Base-by-base conservation (phyloP, 2,888 invertebrate genomes). In the Sinodicranocentrus sp. region DNA sequence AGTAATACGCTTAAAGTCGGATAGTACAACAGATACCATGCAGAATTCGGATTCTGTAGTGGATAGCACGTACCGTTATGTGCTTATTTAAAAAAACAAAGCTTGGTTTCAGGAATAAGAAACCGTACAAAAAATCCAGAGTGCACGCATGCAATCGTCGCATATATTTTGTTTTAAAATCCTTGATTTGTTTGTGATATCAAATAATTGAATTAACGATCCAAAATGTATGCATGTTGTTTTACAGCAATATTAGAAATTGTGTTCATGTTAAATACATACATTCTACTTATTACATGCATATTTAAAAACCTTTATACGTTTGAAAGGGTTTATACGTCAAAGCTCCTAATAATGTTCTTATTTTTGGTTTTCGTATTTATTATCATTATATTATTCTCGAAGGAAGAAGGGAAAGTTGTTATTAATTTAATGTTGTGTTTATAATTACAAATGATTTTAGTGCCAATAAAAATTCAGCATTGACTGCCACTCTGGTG, bases 191-290 rank as follows among this genome's bases (percentile, higher is more conserved):
- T 3, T 10, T 48, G 48, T 48, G 48, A 48, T 48, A 48, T 33
- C 6, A n/a, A 48, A n/a, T 48, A 15, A n/a, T 39, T 13, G 39
- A 8, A 13, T 39, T 8, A 48, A n/a, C 48, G 5, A 10, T 48
- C 6, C n/a, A n/a, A 48, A 5, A 10, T 33, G 33, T 33, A 10
- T 6, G 33, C 10, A 10, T 33, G 15, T 57, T 57, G 15, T 25
- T n/a, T n/a, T n/a, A n/a, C n/a, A n/a, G n/a, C n/a, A n/a, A n/a
- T n/a, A 13, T 23, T 23, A 73, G 21, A 65, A 39, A 44, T 19
- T 63, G 71, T 79, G 78, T 79, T 79, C 78, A 79, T 61, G 61
- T n/a, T n/a, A n/a, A n/a, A n/a, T n/a, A n/a, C n/a, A n/a, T n/a
- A n/a, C 33, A 68, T 68, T 17, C 67, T 43, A 2, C 39, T 71